These are phyloP conservation scores for Drosophila trichaetosa DNA, from an alignment of 2,888 invertebrate genomes.

Conservation along the genomic window DNA sequence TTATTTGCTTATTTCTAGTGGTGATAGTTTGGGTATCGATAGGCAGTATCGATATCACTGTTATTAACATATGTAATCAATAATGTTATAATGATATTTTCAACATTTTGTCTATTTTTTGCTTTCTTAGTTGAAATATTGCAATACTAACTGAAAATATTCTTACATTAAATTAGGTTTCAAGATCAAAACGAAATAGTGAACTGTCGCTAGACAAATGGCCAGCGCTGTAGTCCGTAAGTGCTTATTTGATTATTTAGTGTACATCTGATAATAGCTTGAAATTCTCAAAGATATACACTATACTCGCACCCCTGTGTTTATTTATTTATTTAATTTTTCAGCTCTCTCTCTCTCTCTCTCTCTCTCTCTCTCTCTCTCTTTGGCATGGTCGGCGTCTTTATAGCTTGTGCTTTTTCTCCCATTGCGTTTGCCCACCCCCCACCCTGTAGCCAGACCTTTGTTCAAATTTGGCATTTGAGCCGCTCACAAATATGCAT, in stretches of 20 bases:
- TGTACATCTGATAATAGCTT: slow-evolving; percentile 42
- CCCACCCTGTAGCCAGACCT: neutral
- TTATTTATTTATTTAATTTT: neutral
- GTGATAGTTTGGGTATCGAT: neutral
- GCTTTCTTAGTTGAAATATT: neutral
- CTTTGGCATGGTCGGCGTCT: neutral
- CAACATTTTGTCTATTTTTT: too few species aligned
- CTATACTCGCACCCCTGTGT: slow-evolving; percentile 1
- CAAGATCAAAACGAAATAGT: neutral
- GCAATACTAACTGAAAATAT: neutral
- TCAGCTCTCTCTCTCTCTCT: slow-evolving; percentile 11
- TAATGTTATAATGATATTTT: too few species aligned
- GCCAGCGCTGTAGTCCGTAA: slow-evolving; percentile 22
- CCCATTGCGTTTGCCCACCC: slow-evolving; percentile 7
- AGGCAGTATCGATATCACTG: too few species aligned
- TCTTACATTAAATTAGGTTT: neutral
- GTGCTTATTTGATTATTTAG: slow-evolving; percentile 31
- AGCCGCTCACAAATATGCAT: slow-evolving; percentile 1
- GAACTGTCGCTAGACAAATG: slow-evolving; percentile 12
- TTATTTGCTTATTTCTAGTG: too few species aligned
- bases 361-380: neutral
- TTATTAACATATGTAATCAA: too few species aligned
- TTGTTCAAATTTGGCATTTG: slow-evolving; percentile 16
- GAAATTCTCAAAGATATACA: slow-evolving; percentile 20
- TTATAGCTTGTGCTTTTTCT: slow-evolving; percentile 33